These are phyloP conservation scores for Pharmacophagus antenor DNA, from an alignment of 2,888 invertebrate species.

Conservation along the genomic window DNA sequence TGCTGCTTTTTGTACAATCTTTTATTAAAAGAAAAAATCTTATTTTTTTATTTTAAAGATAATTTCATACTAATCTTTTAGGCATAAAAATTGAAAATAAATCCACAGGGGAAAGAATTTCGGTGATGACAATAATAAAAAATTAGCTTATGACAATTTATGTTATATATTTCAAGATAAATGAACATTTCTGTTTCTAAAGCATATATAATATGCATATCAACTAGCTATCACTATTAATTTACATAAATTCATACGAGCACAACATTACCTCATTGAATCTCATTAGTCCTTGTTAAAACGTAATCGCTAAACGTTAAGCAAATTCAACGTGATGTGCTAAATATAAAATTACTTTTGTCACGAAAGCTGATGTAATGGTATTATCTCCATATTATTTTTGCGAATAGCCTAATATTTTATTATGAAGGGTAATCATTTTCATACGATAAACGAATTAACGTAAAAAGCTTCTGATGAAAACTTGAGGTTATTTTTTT, in stretches of 20 bases:
- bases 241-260: conserved; percentile 8
- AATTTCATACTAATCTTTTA: no score
- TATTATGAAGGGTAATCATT: not conserved
- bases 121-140: no score
- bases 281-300: conserved; percentile 9
- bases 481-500: not conserved
- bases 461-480: not conserved
- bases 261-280: conserved; percentile 3
- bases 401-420: conserved; percentile 1
- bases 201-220: not conserved
- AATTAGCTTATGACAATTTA: no score
- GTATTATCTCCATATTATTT: conserved; percentile 2
- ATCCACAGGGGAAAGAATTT: no score
- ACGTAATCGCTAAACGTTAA: conserved; percentile 2
- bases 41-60: no score
- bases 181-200: not conserved
- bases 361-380: not conserved
- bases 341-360: conserved; percentile 3
- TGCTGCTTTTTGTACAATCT: no score
- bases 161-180: not conserved
- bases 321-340: conserved; percentile 2
- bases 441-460: not conserved
- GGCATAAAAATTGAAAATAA: no score
- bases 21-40: no score
- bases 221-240: conserved; percentile 1